A percentile compares a stretch with the other conserved stretches of the same genome.
These are phyloP conservation scores for Cryptocephalus moraei DNA, from an alignment of 2,888 invertebrate species.

Conservation along the genomic window DNA sequence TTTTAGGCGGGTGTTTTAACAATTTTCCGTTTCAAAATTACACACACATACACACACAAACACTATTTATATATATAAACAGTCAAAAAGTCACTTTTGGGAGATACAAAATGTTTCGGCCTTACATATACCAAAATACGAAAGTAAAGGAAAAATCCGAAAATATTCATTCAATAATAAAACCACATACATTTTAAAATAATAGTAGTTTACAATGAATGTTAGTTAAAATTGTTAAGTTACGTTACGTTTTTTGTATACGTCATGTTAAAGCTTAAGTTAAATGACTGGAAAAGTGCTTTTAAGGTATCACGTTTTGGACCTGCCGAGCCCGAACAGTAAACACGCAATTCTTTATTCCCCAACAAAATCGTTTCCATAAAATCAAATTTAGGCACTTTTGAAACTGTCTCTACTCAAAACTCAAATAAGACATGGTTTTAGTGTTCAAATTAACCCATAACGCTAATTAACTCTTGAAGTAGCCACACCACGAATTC, in stretches of 20 bases:
- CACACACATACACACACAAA: conserved; percentile 13
- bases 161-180: conserved; percentile 18
- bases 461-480: too few relatives aligned
- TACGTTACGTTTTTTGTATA: conserved; percentile 23
- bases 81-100: conserved; percentile 33
- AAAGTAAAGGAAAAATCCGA: conserved; percentile 20
- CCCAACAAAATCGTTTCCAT: not conserved
- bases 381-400: not conserved
- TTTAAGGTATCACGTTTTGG: conserved; percentile 15
- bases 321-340: too few relatives aligned
- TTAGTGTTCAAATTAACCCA: too few relatives aligned
- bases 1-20: conserved; percentile 15
- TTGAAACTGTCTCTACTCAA: conserved; percentile 8
- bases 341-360: not conserved
- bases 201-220: conserved; percentile 22
- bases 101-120: conserved; percentile 32
- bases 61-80: conserved; percentile 13
- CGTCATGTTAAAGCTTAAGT: conserved; percentile 21
- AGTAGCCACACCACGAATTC: too few relatives aligned
- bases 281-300: conserved; percentile 16
- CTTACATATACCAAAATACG: conserved; percentile 17
- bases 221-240: conserved; percentile 25
- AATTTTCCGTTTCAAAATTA: not conserved
- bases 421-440: too few relatives aligned
- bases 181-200: conserved; percentile 28